Evolutionary conservation across 2,113 vertebrate species (phyloP).

Genomic region (Potamarius usumacintae): DNA sequence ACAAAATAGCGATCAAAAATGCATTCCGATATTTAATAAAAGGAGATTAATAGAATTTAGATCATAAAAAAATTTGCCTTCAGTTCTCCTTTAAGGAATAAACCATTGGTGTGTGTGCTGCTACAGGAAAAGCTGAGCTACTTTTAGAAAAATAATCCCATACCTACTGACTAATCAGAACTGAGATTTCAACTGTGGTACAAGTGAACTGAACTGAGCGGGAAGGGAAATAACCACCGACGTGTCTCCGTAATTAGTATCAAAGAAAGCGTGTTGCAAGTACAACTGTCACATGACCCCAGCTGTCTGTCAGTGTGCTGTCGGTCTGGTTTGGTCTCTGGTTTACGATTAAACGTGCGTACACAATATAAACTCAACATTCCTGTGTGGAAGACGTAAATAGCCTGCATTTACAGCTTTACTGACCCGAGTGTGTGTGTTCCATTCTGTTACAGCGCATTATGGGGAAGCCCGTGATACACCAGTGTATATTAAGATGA

Average conservation of each 20-base stretch:
- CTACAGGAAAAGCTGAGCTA: not conserved
- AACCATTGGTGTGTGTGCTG: not conserved
- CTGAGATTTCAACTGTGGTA: not conserved
- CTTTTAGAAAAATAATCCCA: not conserved
- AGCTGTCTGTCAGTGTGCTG: not conserved
- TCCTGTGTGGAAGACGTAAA: not conserved
- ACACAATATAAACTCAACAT: not conserved
- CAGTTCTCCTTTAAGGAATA: too few relatives aligned
- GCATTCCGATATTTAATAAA: too few relatives aligned
- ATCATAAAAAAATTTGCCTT: too few relatives aligned
- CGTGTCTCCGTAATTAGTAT: not conserved
- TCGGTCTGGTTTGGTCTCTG: not conserved
- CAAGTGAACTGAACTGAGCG: not conserved
- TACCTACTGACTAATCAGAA: not conserved
- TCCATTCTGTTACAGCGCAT: not conserved
- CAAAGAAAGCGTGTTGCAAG: not conserved
- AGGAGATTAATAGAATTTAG: too few relatives aligned
- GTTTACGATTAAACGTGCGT: not conserved
- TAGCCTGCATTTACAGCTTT: not conserved
- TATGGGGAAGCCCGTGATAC: not conserved
- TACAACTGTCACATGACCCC: not conserved
- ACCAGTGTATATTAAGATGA: not conserved
- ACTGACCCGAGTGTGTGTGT: not conserved
- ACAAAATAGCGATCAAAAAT: too few relatives aligned
- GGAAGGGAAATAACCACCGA: not conserved